Conservation (phyloP, 2,797 vertebrate genomes). For the Rhynchonycteris naso region DNA sequence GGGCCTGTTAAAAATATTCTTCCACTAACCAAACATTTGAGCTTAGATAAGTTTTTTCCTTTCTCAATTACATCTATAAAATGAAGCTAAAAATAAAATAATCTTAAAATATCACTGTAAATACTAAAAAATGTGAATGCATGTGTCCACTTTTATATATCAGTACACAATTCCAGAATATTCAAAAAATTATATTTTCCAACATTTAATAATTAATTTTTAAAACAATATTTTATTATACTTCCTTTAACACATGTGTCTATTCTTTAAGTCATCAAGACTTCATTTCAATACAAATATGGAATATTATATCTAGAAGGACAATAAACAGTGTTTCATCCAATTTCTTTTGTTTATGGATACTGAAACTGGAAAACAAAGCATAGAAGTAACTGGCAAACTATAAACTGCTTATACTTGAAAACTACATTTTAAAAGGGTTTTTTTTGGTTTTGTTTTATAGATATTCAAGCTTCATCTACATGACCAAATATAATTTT, state of each 20-base stretch:
- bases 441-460: neutral
- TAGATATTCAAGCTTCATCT: neutral
- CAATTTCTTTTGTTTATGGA: neutral
- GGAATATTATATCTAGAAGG: neutral
- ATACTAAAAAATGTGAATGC: neutral
- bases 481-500: neutral
- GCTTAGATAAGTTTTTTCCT: neutral
- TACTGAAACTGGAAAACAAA: neutral
- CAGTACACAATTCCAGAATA: neutral
- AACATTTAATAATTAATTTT: neutral
- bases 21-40: neutral
- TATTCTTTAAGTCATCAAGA: neutral
- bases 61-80: neutral
- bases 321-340: neutral
- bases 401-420: neutral
- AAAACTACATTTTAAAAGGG: neutral
- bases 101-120: neutral
- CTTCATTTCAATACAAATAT: neutral
- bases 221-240: neutral
- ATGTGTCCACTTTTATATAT: neutral
- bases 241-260: neutral
- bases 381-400: fast-evolving
- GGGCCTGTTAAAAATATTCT: neutral
- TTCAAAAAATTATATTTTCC: neutral
- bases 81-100: neutral